Evolutionary conservation across 2,888 invertebrate species (phyloP), one percentile per base, ranked within the genome.

Genomic region (Ashinkailepas kermadecensis): DNA sequence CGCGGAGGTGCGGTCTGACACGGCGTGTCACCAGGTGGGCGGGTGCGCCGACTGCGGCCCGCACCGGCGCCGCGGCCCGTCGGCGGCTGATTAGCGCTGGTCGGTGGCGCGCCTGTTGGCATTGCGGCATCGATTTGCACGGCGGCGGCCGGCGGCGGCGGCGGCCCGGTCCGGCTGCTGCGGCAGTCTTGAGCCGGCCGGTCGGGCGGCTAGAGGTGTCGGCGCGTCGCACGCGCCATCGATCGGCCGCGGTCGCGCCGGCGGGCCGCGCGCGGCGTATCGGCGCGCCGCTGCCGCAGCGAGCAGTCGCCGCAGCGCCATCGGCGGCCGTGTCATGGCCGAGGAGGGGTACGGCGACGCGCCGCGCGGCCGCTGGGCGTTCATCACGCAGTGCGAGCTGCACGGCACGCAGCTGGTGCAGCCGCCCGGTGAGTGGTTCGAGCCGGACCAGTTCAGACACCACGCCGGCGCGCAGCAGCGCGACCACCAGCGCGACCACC

Each of bases 291-390:
- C 18, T 25, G 39, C 25, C 74, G 74, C 74, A 54, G 74, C 21
- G 54, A 18, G n/a, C n/a, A 23, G 13, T 13, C 70, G 65, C 65
- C 10, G 23, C 65, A 15, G 65, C 15, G 59, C 11, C 12, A 1
- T 11, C 23, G 23, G 4, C 70, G 39, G 39, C 39, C 39, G 39
- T 1, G 54, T 25, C 74, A 74, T 74, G 74, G 74, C 74, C 54
- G 74, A 74, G 13, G 74, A 74, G 39, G 54, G 8, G 18, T 74
- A 54, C 54, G 9, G 54, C 54, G 74, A 18, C 10, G 57, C 57
- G n/a, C 78, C 78, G 78, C 58, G 57, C 78, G 78, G 78, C 11
- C 78, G 78, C 57, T 78, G 78, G 78, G 78, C 78, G n/a, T 78
- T 78, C 23, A 57, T 78, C 12, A 78, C 78, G 23, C 57, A 78